Evolutionary conservation across 1,140 invertebrate species (phyloP).

Genomic region (Drosophila malerkotliana): DNA sequence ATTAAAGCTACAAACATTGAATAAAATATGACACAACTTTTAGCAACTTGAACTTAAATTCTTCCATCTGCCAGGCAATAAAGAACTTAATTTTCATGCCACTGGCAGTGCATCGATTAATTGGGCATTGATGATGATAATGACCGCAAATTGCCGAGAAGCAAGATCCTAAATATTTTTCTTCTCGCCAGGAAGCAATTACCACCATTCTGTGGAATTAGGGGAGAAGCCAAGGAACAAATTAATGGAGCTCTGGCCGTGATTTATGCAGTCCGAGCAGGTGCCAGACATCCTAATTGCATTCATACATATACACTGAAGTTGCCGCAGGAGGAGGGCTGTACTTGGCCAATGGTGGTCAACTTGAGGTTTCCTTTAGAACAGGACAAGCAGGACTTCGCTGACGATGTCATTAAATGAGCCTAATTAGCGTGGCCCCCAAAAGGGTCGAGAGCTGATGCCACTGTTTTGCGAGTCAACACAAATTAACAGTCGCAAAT

Average conservation of each 20-base stretch:
- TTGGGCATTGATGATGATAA: slow-evolving; percentile 27
- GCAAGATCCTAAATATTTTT: slow-evolving; percentile 7
- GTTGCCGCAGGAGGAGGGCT: background rate
- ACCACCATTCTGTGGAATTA: slow-evolving; percentile 47
- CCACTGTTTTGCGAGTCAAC: slow-evolving; percentile 23
- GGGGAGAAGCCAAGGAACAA: slow-evolving; percentile 34
- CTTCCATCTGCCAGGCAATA: background rate
- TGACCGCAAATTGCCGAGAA: slow-evolving; percentile 33
- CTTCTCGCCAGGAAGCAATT: slow-evolving; percentile 26
- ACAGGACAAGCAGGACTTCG: slow-evolving; percentile 8
- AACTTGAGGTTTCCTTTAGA: slow-evolving; percentile 8
- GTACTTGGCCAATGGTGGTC: slow-evolving; percentile 39
- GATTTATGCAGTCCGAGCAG: slow-evolving; percentile 58
- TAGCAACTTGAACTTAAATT: background rate
- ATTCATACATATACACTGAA: background rate
- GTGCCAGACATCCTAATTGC: slow-evolving; percentile 35
- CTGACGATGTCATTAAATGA: slow-evolving; percentile 54
- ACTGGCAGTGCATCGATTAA: slow-evolving; percentile 16
- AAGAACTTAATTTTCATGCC: background rate
- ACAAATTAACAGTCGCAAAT: slow-evolving; percentile 30
- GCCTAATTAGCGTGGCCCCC: slow-evolving; percentile 53
- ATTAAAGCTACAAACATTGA: slow-evolving; percentile 2
- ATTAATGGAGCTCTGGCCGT: slow-evolving; percentile 48
- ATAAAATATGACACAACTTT: background rate
- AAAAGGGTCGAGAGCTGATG: slow-evolving; percentile 17